phyloP scores from a whole-genome alignment of 2,797 vertebrate species.

The Argyrosomus regius region DNA sequence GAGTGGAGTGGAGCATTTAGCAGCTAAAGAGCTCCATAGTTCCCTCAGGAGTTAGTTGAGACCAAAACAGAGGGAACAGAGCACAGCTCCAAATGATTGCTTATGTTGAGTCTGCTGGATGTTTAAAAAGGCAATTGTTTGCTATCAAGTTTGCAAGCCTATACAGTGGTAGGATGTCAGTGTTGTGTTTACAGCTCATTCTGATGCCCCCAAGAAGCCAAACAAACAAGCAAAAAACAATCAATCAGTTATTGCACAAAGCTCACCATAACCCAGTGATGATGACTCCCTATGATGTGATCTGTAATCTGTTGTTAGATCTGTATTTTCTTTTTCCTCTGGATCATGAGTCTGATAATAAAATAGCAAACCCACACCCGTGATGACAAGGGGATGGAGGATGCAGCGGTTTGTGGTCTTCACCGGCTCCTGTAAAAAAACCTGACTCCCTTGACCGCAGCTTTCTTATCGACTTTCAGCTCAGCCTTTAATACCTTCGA shows the following conservation, averaged over 20 bases:
- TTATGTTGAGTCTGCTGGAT: not conserved
- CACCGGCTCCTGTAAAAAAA: conserved; percentile 27
- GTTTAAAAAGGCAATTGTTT: not conserved
- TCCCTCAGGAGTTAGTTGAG: not conserved
- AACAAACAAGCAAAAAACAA: not conserved
- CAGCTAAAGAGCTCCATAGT: not conserved
- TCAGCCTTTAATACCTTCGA: conserved; percentile 65
- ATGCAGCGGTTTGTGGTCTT: conserved; percentile 31
- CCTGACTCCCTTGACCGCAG: conserved; percentile 41
- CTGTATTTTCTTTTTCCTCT: not conserved
- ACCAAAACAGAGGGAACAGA: not conserved
- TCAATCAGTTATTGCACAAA: conserved; percentile 1
- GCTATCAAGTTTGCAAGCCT: not conserved
- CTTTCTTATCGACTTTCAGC: conserved; percentile 63
- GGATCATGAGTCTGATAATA: not conserved
- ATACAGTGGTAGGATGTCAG: not conserved
- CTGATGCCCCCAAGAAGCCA: not conserved
- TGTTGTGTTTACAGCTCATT: not conserved
- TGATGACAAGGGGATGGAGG: conserved; percentile 7
- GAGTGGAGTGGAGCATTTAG: not conserved
- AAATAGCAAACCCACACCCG: not conserved
- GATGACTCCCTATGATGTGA: not conserved
- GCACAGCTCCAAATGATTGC: not conserved
- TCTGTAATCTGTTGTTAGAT: not conserved
- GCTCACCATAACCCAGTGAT: not conserved